A percentile compares a stretch with the other conserved stretches of the same genome.
phyloP scores from a whole-genome alignment of 1,140 invertebrate genomes.

The Drosophila ogumai region DNA sequence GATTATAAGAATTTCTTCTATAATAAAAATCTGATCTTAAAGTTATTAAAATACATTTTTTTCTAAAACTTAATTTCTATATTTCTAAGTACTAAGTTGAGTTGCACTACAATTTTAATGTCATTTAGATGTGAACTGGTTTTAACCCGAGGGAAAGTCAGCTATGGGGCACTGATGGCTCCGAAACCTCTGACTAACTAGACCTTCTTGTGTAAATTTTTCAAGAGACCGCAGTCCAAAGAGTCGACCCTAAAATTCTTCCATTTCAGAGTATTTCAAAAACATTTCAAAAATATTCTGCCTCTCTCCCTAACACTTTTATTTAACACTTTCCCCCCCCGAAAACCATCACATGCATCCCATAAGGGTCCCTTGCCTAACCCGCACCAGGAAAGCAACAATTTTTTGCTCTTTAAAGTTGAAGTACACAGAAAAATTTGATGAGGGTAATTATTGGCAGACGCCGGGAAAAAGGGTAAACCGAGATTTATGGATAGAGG shows the following conservation, averaged over 20 bases:
- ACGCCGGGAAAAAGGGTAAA: conserved; percentile 52
- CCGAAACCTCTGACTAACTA: background rate
- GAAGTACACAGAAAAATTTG: conserved; percentile 39
- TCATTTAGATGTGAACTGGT: no score
- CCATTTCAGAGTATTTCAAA: background rate
- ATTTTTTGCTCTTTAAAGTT: conserved; percentile 34
- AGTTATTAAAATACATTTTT: background rate
- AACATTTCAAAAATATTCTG: background rate
- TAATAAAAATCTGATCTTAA: background rate
- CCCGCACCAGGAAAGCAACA: conserved; percentile 29
- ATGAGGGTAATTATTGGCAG: conserved; percentile 78
- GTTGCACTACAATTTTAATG: background rate
- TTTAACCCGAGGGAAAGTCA: no score
- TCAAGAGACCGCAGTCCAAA: background rate
- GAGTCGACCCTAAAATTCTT: background rate
- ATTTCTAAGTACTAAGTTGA: background rate
- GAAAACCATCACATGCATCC: background rate
- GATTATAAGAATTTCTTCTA: background rate
- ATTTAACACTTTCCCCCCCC: conserved; percentile 12
- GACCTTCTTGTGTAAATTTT: background rate
- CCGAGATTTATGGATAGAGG: conserved; percentile 51
- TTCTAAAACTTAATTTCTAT: background rate
- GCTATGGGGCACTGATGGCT: background rate
- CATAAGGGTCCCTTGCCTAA: conserved; percentile 4
- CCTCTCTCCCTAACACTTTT: background rate